phyloP scores from a whole-genome alignment of 2,113 vertebrate genomes.

The Athene cunicularia region DNA sequence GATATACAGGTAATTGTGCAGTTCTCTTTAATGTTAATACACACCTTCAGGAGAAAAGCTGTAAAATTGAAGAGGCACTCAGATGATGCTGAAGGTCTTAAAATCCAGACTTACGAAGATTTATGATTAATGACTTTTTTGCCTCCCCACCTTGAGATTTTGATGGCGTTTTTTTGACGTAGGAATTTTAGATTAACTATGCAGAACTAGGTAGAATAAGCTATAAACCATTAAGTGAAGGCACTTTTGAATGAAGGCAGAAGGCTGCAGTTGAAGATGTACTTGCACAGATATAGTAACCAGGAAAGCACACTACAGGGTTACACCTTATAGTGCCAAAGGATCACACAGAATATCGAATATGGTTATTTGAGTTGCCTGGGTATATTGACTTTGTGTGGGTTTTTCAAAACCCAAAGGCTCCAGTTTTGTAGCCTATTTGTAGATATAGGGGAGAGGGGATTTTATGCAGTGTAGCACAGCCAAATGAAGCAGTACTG shows the following conservation, averaged over 20 bases:
- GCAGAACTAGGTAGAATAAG: not conserved
- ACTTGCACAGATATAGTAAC: not conserved
- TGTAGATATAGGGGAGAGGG: not conserved
- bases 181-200: not conserved
- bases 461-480: not conserved
- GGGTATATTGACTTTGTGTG: not conserved
- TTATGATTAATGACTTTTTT: not conserved
- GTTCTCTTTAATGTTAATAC: not conserved
- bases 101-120: not conserved
- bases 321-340: not conserved
- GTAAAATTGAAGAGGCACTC: not conserved
- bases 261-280: not conserved
- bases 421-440: not conserved
- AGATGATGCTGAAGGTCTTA: not conserved
- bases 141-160: not conserved
- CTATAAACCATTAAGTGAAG: not conserved
- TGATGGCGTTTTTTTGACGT: not conserved
- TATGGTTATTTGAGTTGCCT: not conserved
- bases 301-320: not conserved
- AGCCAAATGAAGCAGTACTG: not conserved
- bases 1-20: not conserved
- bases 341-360: not conserved
- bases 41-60: not conserved
- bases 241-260: not conserved
- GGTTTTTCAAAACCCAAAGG: not conserved